Percentiles rank a stretch among this genome's conserved stretches.
phyloP scores from a whole-genome alignment of 37 sponge, comb jelly and placozoan species.

The Bolinopsis microptera region DNA sequence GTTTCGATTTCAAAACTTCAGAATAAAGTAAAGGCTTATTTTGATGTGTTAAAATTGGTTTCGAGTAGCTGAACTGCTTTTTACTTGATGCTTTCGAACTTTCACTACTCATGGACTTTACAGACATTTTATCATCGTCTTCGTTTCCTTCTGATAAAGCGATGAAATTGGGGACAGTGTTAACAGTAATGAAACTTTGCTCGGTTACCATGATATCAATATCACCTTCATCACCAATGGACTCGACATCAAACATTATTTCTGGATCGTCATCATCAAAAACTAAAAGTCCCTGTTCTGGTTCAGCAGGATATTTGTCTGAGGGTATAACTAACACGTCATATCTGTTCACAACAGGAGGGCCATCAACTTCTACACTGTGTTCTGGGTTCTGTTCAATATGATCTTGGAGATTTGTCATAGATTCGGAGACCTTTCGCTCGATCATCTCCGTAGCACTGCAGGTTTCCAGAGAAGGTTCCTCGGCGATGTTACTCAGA shows the following conservation, averaged over 20 bases:
- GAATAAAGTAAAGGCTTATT: not conserved
- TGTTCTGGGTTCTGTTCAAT: not conserved
- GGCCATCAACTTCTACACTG: not conserved
- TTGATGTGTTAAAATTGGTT: too few species aligned
- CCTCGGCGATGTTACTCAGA: slow-evolving; percentile 62
- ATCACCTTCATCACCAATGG: not conserved
- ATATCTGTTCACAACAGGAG: not conserved
- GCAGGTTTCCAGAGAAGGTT: not conserved
- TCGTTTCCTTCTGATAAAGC: not conserved
- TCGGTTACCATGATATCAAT: not conserved
- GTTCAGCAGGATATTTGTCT: not conserved
- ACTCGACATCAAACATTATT: not conserved
- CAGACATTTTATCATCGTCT: not conserved
- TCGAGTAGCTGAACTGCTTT: not conserved
- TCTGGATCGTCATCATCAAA: not conserved
- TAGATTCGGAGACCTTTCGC: not conserved
- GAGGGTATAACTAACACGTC: not conserved
- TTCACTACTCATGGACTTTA: not conserved
- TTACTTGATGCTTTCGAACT: not conserved
- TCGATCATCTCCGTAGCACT: not conserved
- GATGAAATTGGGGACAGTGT: not conserved
- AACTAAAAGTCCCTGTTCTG: not conserved
- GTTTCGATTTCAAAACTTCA: not conserved
- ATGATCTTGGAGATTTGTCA: not conserved
- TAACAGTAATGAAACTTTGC: not conserved